These are phyloP conservation scores for Drosophila mettleri DNA, from an alignment of 2,888 invertebrate genomes.

Conservation along the genomic window DNA sequence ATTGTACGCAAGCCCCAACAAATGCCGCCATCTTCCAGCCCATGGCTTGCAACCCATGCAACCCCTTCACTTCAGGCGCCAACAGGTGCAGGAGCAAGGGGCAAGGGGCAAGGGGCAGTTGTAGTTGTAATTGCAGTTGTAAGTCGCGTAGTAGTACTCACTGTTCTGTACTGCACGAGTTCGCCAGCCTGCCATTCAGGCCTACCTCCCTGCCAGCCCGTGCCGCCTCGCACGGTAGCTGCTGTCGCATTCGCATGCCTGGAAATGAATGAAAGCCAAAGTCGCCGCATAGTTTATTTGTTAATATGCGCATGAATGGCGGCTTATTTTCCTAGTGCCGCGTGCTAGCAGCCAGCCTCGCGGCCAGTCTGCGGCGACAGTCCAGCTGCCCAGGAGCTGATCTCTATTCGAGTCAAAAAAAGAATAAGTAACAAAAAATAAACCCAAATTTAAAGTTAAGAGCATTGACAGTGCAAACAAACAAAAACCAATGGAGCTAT, in stretches of 20 bases:
- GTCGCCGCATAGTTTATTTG: conserved; percentile 47
- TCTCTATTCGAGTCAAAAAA: not conserved
- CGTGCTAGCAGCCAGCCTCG: not conserved
- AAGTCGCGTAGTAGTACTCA: conserved; percentile 70
- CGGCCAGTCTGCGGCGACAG: not conserved
- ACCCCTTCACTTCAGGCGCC: conserved; percentile 15
- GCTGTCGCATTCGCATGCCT: conserved; percentile 43
- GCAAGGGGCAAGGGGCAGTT: conserved; percentile 17
- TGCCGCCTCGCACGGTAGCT: not conserved
- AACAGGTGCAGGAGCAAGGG: conserved; percentile 48
- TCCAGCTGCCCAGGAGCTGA: conserved; percentile 1
- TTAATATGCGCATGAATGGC: conserved; percentile 40
- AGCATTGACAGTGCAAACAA: conserved; percentile 15
- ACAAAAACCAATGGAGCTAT: conserved; percentile 15
- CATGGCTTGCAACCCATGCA: not conserved
- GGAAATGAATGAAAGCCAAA: conserved; percentile 60
- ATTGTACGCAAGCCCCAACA: conserved; percentile 45
- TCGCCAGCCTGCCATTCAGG: conserved; percentile 25
- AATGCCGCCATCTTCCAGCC: not conserved
- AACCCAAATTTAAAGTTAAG: conserved; percentile 6
- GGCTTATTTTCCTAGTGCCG: conserved; percentile 24
- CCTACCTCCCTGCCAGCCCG: not conserved
- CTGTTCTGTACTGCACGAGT: conserved; percentile 13
- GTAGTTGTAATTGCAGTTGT: conserved; percentile 70
- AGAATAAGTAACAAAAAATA: not conserved